Evolutionary conservation across 2,888 invertebrate species (phyloP), one percentile per base, ranked within the genome.

Genomic region (Sisyra nigra): DNA sequence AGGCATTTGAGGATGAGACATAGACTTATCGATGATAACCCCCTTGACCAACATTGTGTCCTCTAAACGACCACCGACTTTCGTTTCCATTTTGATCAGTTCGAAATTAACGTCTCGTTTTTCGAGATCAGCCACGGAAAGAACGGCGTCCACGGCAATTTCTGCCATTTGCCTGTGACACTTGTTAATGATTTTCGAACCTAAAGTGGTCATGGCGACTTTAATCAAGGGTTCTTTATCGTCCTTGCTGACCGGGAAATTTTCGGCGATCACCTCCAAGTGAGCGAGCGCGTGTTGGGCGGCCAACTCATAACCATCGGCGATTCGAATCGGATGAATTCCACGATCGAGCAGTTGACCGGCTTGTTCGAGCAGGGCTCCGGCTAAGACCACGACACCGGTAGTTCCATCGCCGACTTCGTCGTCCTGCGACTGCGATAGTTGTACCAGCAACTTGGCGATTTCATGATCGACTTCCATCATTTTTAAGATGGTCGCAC

Each of bases 401-500:
- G 98, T 99, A 1, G 98, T 99, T 39, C 98, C 98, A 68, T 98
- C 98, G 32, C 97, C 97, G 55, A 98, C 96, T 69, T 99, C 98
- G 67, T 97, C 94, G 61, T 98, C 98, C 63, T 99, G 98, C 44
- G 96, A 94, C 63, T 97, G 94, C 18, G 94, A 93, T 46, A 99
- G 65, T 60, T 99, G 93, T 17, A 99, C 98, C 77, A 99, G 80
- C 40, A 99, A 68, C 62, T 96, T 98, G 31, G 93, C 97, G 52
- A 98, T 91, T 71, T 96, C 88, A 61, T 98, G 96, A 19, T 97
- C 94, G 5, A 98, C 92, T 60, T 98, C 97, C 97, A 99, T 99
- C 66, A 89, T 74, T 64, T 94, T 91, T 51, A 98, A 71, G 55
- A 99, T 99, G 1, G 98, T 98, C n/a, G 97, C 97, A 17, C 97